These are phyloP conservation scores for Paratilapia polleni DNA, from an alignment of 2,113 vertebrate species.

Conservation along the genomic window DNA sequence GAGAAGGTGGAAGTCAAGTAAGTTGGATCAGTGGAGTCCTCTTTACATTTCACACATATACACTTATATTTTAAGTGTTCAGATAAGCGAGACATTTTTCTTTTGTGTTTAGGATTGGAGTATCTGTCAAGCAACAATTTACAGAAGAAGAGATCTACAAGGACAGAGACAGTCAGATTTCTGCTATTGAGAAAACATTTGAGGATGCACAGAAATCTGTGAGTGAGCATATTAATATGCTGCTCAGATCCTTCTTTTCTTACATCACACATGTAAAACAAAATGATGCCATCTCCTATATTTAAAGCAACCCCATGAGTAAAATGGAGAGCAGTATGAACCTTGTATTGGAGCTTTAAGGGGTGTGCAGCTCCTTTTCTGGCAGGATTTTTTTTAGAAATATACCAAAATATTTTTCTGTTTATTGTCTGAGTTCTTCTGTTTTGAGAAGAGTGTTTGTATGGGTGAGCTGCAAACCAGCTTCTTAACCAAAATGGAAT, in stretches of 20 bases:
- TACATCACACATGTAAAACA: background rate
- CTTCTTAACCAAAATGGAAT: background rate
- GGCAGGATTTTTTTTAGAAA: background rate
- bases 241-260: background rate
- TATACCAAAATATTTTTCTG: background rate
- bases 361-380: background rate
- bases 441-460: background rate
- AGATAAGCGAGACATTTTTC: background rate
- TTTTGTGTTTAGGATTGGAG: slow-evolving; percentile 84
- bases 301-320: background rate
- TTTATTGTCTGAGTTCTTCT: background rate
- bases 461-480: background rate
- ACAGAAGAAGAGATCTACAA: slow-evolving; percentile 98
- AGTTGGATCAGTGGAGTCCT: background rate
- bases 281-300: background rate
- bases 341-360: background rate
- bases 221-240: background rate
- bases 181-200: slow-evolving; percentile 95
- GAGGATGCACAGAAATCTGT: slow-evolving; percentile 94
- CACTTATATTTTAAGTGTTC: background rate
- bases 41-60: background rate
- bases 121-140: slow-evolving; percentile 96
- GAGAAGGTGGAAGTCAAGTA: slow-evolving; percentile 98
- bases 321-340: background rate
- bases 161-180: slow-evolving; percentile 93